Evolutionary conservation across 1,140 invertebrate genomes (phyloP), one percentile per base, ranked within the genome.

Genomic region (Caenorhabditis remanei): DNA sequence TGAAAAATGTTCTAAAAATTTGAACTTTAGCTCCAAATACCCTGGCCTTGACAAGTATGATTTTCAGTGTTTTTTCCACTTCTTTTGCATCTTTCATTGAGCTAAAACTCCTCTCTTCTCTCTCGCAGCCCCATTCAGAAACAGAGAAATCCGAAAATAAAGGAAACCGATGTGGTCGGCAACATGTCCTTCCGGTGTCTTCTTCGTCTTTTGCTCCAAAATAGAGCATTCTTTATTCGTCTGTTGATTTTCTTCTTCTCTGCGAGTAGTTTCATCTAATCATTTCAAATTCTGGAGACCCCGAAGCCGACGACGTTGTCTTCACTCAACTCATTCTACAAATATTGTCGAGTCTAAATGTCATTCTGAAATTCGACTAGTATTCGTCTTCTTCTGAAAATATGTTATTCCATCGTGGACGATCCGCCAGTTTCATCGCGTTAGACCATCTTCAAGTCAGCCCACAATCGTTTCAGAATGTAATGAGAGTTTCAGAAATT

Each of bases 401-500:
- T 65, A 89, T 89, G 88, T 46, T 89, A 65, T 89, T 89, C 67
- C 58, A 86, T 56, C 82, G 88, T 43, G 86, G 65, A 8, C 55
- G 88, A 75, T 89, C 88, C 5, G 67, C 88, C 19, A 87, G 85
- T 24, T 85, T 83, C 19, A 83, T 89, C 24, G 86, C 87, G 43
- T 55, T 85, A 9, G 85, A 85, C 40, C 63, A 85, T 79, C 85
- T 79, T 2, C 71, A 79, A 79, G 71, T 79, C 40, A 79, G n/a
- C 46, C 46, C 32, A 41, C 71, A 41, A n/a, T 53, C 71, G 46
- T 79, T 79, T 50, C 71, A 79, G 40, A 50, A 79, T 79, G 71
- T 79, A 79, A 79, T 11, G 63, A n/a, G 19, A 11, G 4, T 21
- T 63, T 63, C 21, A 9, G 24, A 24, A 19, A 84, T 46, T 46